A percentile compares a stretch with the other conserved stretches of the same genome.
These are phyloP conservation scores for Sciurus vulgaris DNA, from an alignment of 2,797 vertebrate genomes.

Conservation along the genomic window DNA sequence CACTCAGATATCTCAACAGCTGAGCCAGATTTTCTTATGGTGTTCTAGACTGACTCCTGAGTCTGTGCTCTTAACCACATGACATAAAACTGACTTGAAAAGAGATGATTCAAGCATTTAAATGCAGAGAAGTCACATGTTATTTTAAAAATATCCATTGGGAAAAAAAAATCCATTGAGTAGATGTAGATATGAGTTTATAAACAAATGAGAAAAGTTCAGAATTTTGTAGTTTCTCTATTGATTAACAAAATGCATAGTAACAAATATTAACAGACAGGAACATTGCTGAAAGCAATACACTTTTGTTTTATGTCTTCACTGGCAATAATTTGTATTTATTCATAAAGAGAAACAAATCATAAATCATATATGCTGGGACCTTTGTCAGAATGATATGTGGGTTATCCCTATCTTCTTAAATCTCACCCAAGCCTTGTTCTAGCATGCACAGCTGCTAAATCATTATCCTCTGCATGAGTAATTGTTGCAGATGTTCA, in stretches of 20 bases:
- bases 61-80: not conserved
- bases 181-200: slow-evolving; percentile 9
- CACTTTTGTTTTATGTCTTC: slow-evolving; percentile 70
- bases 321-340: slow-evolving; percentile 75
- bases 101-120: not conserved
- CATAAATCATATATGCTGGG: slow-evolving; percentile 65
- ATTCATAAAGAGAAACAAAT: slow-evolving; percentile 60
- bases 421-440: slow-evolving; percentile 73
- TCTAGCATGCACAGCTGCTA: slow-evolving; percentile 70
- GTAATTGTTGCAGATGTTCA: slow-evolving; percentile 75
- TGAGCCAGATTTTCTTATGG: not conserved
- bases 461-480: slow-evolving; percentile 73
- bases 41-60: not conserved
- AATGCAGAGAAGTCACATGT: not conserved
- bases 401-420: slow-evolving; percentile 72
- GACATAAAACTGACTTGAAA: not conserved
- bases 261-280: slow-evolving; percentile 66
- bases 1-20: not conserved
- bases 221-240: slow-evolving; percentile 48
- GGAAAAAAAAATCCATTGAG: not conserved
- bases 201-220: slow-evolving; percentile 35
- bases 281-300: slow-evolving; percentile 46
- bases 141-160: slow-evolving; percentile 10
- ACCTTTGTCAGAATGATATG: slow-evolving; percentile 78
- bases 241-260: slow-evolving; percentile 54